Conservation (phyloP, 2,113 vertebrate genomes). For the Carassius auratus region DNA sequence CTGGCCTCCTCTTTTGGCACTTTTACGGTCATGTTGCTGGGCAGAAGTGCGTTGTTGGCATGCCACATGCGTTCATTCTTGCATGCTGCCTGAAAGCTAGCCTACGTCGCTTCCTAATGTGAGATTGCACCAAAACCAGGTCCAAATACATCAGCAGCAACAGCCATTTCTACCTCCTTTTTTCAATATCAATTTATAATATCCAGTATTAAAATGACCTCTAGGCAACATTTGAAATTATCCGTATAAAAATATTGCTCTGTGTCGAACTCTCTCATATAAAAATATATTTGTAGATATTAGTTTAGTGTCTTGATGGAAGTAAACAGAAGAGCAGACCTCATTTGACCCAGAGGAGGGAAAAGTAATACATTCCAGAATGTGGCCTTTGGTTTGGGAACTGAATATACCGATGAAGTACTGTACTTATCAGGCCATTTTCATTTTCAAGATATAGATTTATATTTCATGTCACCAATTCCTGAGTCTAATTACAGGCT, state of each 20-base stretch:
- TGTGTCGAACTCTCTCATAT: not conserved
- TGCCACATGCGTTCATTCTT: constrained; percentile 49
- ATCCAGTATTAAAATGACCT: not conserved
- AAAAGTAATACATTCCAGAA: not conserved
- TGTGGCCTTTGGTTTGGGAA: constrained; percentile 12
- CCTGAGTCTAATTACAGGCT: constrained; percentile 25
- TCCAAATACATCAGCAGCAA: constrained; percentile 3
- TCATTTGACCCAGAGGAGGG: not conserved
- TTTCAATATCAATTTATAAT: not conserved
- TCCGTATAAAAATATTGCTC: not conserved
- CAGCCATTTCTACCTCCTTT: not conserved
- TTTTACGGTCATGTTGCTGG: constrained; percentile 56
- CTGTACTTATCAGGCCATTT: not conserved
- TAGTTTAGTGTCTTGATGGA: not conserved
- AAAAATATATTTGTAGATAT: not conserved
- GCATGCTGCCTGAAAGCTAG: constrained; percentile 41
- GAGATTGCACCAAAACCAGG: constrained; percentile 18
- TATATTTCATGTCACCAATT: constrained; percentile 25
- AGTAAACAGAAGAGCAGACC: constrained; percentile 10
- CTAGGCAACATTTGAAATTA: not conserved
- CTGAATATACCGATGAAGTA: not conserved
- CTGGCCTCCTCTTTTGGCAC: constrained; percentile 51
- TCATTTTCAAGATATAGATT: constrained; percentile 9
- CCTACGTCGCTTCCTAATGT: not conserved
- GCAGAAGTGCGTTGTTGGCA: constrained; percentile 54